Conservation (phyloP, 2,888 invertebrate genomes). For the Arctia plantaginis region DNA sequence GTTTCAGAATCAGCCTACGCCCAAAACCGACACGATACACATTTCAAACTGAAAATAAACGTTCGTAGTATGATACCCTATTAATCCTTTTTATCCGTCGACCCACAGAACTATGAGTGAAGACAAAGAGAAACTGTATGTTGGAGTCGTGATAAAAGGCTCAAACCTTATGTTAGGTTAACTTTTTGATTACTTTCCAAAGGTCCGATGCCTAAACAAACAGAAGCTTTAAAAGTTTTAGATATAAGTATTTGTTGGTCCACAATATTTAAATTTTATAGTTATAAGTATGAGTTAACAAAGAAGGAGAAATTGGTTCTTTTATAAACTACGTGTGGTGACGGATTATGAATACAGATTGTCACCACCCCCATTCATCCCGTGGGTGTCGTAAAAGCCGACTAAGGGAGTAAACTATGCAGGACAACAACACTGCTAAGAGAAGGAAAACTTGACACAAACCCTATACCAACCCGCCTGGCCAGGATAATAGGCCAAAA, state of each 20-base stretch:
- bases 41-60: background rate
- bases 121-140: slow-evolving; percentile 40
- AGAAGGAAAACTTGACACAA: no score
- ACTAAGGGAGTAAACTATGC: no score
- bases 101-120: slow-evolving; percentile 25
- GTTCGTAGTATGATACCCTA: background rate
- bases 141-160: slow-evolving; percentile 24
- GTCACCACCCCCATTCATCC: no score
- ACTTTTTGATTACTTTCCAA: slow-evolving; percentile 47
- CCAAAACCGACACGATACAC: slow-evolving; percentile 15
- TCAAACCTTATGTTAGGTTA: slow-evolving; percentile 32
- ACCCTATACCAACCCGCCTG: no score
- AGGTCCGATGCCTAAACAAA: slow-evolving; percentile 26
- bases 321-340: background rate
- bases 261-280: background rate
- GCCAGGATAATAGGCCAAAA: no score
- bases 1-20: background rate
- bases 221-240: slow-evolving; percentile 6
- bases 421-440: no score
- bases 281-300: background rate
- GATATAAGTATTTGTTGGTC: background rate
- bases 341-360: no score
- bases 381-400: no score
- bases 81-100: slow-evolving; percentile 13
- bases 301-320: background rate